Percentiles rank a stretch among this genome's conserved stretches.
phyloP scores from a whole-genome alignment of 2,797 vertebrate species.

The Cercopithecus hamlyni region DNA sequence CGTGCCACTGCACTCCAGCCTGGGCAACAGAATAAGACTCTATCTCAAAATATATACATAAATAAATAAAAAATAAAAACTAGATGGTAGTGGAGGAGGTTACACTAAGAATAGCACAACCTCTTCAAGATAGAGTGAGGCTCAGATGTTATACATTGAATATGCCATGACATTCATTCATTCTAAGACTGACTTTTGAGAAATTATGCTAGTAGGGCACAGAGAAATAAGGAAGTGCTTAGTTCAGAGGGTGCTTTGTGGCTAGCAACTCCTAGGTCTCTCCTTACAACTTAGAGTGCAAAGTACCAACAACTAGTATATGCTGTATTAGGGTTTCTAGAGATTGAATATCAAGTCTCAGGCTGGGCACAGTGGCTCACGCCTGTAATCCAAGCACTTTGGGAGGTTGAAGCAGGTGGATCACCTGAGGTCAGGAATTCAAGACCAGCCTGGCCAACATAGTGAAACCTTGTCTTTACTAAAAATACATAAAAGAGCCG shows the following conservation, averaged over 20 bases:
- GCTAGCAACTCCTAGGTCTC: background rate
- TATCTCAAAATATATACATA: too few relatives aligned
- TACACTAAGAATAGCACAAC: background rate
- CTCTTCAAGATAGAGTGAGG: background rate
- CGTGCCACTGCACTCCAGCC: too few relatives aligned
- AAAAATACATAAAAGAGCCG: too few relatives aligned
- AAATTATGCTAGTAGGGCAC: background rate
- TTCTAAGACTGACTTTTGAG: conserved; percentile 15
- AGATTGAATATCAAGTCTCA: background rate
- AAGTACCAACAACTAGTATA: background rate
- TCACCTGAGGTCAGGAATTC: too few relatives aligned
- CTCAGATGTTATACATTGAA: background rate
- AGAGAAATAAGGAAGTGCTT: background rate
- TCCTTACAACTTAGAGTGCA: background rate
- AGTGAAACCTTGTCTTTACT: too few relatives aligned
- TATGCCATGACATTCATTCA: background rate
- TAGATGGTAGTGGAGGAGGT: background rate
- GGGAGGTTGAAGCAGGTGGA: too few relatives aligned
- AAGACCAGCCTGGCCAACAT: too few relatives aligned
- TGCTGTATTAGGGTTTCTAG: background rate
- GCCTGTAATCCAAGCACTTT: too few relatives aligned
- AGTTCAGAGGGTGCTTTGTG: background rate
- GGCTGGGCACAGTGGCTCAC: too few relatives aligned
- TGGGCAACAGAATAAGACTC: too few relatives aligned
- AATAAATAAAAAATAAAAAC: background rate